Base-by-base conservation (phyloP, 92 coral and sea anemone species). In the Epizoanthus ramosus region DNA sequence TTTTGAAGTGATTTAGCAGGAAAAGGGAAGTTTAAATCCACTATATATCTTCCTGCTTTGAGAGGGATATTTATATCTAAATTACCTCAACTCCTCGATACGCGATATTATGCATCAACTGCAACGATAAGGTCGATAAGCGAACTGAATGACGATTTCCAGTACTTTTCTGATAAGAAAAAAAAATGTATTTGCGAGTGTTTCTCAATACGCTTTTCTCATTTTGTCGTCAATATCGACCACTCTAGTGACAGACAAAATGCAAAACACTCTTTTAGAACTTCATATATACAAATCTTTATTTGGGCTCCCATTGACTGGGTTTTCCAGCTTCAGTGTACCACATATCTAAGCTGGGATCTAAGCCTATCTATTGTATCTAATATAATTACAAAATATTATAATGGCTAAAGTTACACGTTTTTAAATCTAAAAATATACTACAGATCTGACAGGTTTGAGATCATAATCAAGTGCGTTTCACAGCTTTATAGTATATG, bases 101-200 rank as follows among this genome's bases (percentile, higher is more conserved):
- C 0, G n/a, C n/a, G n/a, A n/a, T n/a, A n/a, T n/a, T n/a, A n/a
- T n/a, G 22, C 54, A 50, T 50, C 14, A 21, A 12, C 68, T 21
- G 31, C 7, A 12, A 37, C 21, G n/a, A 65, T 33, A 65, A 37
- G 71, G 3, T 17, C 21, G n/a, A 65, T 33, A 65, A 37, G 71
- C 12, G 8, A 50, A 28, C n/a, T 65, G 71, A 65, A 28, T 25
- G 71, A 65, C 16, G 43, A 65, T 24, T 65, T 65, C 71, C 72
- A 67, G 9, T 33, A 41, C 10, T 37, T 67, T 18, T 67, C 37
- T 35, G 47, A 67, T 15, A 41, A 33, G 10, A 33, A 67, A 33
- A 16, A 35, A 37, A 33, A 13, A 41, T 67, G 23, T 67, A 43
- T 35, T 67, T 9, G 22, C 72, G 39, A 7, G 47, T 15, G 22